These are phyloP conservation scores for Antheraea assamensis DNA, from an alignment of 2,888 invertebrate genomes.

Conservation along the genomic window DNA sequence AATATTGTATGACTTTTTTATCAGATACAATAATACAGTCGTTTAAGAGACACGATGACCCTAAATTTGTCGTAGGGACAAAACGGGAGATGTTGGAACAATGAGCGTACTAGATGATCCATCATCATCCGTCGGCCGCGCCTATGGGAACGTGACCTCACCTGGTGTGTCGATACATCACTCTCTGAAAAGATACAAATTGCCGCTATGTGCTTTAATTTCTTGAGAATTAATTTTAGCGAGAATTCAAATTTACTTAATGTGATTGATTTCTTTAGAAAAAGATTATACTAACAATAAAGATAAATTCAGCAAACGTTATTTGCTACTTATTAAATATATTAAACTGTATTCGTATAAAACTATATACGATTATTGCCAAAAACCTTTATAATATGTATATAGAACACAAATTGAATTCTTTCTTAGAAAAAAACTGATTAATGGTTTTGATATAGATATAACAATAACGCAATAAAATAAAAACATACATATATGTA, in stretches of 20 bases:
- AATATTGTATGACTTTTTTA: slow-evolving; percentile 11
- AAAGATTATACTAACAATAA: neutral
- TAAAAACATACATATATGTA: too few relatives aligned
- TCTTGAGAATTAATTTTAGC: slow-evolving; percentile 18
- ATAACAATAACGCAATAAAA: too few relatives aligned
- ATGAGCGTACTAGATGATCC: slow-evolving; percentile 65
- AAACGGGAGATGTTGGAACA: slow-evolving; percentile 60
- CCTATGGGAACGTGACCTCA: slow-evolving; percentile 70
- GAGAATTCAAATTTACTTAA: neutral
- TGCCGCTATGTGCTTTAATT: slow-evolving; percentile 38
- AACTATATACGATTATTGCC: too few relatives aligned
- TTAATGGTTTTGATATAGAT: too few relatives aligned
- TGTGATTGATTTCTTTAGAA: neutral
- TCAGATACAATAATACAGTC: slow-evolving; percentile 30
- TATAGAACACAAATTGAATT: too few relatives aligned
- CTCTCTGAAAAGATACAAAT: slow-evolving; percentile 52
- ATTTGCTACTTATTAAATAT: too few relatives aligned
- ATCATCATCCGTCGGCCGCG: slow-evolving; percentile 73
- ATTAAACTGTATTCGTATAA: neutral
- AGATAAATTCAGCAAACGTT: neutral
- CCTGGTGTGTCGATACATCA: slow-evolving; percentile 73
- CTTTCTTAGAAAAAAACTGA: too few relatives aligned
- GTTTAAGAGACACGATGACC: slow-evolving; percentile 61
- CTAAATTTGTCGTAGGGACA: slow-evolving; percentile 75
- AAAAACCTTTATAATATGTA: too few relatives aligned